Evolutionary conservation across 2,797 vertebrate species (phyloP).

Genomic region (Rhinatrema bivittatum): DNA sequence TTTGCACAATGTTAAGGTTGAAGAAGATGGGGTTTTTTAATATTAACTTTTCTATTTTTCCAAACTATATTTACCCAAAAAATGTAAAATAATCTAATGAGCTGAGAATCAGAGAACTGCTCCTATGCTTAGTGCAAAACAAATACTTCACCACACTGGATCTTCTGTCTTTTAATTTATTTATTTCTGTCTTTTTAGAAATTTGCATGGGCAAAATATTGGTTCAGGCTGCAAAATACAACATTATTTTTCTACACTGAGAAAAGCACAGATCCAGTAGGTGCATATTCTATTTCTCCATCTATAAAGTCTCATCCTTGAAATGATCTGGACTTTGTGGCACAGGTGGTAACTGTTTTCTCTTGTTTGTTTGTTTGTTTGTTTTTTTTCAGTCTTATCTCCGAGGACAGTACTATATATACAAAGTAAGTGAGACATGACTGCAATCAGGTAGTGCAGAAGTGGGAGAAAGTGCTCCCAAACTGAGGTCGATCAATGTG

Average conservation of each 20-base stretch:
- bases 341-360: accelerated
- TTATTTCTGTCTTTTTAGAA: conserved; percentile 35
- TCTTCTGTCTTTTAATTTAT: too few relatives aligned
- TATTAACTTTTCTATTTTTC: too few relatives aligned
- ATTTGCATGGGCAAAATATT: conserved; percentile 56
- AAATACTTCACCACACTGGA: too few relatives aligned
- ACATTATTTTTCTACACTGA: conserved; percentile 59
- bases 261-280: conserved; percentile 46
- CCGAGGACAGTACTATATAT: conserved; percentile 55
- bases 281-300: neutral
- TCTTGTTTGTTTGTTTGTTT: neutral
- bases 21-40: too few relatives aligned
- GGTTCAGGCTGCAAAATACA: conserved; percentile 61
- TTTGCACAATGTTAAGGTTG: too few relatives aligned
- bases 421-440: conserved; percentile 42
- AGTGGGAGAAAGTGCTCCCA: too few relatives aligned
- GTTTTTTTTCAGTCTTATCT: conserved; percentile 38
- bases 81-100: too few relatives aligned
- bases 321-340: neutral
- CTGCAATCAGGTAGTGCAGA: too few relatives aligned
- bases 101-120: too few relatives aligned
- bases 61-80: too few relatives aligned
- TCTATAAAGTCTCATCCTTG: neutral
- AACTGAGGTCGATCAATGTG: too few relatives aligned
- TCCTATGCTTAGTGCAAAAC: too few relatives aligned